These are phyloP conservation scores for Burhinus bistriatus DNA, from an alignment of 2,113 vertebrate species.

Conservation along the genomic window DNA sequence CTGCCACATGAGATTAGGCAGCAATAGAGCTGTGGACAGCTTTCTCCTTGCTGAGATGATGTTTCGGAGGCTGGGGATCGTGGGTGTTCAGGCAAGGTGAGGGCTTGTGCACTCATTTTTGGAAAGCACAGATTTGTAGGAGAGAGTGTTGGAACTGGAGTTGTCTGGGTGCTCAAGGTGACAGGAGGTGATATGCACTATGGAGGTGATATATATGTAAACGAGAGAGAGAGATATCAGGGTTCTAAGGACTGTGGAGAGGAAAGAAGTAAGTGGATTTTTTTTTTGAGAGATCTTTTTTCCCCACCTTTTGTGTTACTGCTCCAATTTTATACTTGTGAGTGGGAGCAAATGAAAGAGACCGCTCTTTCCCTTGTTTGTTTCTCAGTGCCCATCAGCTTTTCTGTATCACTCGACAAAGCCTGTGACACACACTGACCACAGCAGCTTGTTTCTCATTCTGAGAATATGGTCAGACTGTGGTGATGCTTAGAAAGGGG, in stretches of 20 bases:
- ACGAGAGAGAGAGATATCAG: background rate
- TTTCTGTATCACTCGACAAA: background rate
- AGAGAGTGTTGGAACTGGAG: background rate
- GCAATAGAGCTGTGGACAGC: background rate
- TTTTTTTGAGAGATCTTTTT: background rate
- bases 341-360: background rate
- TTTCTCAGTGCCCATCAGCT: background rate
- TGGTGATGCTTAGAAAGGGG: background rate
- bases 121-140: background rate
- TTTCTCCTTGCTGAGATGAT: background rate
- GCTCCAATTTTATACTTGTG: background rate
- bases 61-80: background rate
- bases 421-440: background rate
- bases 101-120: background rate
- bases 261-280: background rate
- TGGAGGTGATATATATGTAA: background rate
- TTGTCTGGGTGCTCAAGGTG: background rate
- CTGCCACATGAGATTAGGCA: background rate
- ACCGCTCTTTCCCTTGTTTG: background rate
- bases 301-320: background rate
- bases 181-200: accelerated
- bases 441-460: background rate
- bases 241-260: background rate
- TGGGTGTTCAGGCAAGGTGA: background rate
- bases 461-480: background rate